phyloP scores from a whole-genome alignment of 2,888 invertebrate species.

The Diarsia rubi region DNA sequence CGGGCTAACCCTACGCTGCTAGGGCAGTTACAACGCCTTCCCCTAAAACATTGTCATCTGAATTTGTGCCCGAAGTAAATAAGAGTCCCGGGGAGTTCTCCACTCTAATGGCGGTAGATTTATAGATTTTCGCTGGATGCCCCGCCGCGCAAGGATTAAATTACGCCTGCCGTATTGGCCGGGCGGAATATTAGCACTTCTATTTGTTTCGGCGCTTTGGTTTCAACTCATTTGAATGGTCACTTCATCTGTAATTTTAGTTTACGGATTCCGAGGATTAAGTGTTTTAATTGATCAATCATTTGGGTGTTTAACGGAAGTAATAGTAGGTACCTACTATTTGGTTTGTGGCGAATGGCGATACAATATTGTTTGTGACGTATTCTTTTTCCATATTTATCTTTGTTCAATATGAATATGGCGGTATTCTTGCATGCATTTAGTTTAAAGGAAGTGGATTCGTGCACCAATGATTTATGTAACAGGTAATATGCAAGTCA shows the following conservation, averaged over 20 bases:
- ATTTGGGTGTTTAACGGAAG: constrained; percentile 47
- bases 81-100: constrained; percentile 89
- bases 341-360: not conserved
- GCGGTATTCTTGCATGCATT: constrained; percentile 13
- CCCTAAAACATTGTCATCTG: constrained; percentile 91
- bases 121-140: constrained; percentile 90
- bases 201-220: constrained; percentile 86
- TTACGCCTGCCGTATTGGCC: constrained; percentile 89
- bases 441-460: constrained; percentile 12
- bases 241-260: constrained; percentile 75
- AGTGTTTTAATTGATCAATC: constrained; percentile 36
- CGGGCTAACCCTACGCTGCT: constrained; percentile 80
- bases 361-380: not conserved
- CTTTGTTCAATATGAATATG: not conserved
- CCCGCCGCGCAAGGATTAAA: constrained; percentile 89
- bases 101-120: constrained; percentile 90
- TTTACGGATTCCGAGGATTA: constrained; percentile 39
- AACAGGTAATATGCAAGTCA: constrained; percentile 51
- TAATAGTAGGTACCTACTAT: not conserved
- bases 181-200: constrained; percentile 88
- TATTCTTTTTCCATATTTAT: not conserved
- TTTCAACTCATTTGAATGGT: constrained; percentile 83
- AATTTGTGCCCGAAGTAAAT: constrained; percentile 91
- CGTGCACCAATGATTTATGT: constrained; percentile 36
- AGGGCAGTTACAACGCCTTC: constrained; percentile 89